Conservation (phyloP, 2,113 vertebrate species). For the Cygnus buccinator region DNA sequence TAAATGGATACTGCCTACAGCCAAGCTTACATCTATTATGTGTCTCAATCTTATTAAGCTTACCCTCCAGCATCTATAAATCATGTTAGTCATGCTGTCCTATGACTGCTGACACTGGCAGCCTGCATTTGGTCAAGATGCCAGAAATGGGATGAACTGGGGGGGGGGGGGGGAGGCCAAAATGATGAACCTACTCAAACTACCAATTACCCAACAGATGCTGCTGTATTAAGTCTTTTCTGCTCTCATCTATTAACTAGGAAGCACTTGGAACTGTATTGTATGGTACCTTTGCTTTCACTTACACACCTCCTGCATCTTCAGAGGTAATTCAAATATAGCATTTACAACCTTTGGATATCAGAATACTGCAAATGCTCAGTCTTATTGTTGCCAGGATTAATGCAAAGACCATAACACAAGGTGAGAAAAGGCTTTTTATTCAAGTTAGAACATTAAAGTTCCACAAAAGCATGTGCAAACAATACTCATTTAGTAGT, state of each 20-base stretch:
- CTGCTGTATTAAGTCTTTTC: not conserved
- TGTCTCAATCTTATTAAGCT: not conserved
- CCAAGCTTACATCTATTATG: not conserved
- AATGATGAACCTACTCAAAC: not conserved
- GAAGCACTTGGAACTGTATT: not conserved
- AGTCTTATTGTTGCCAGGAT: not conserved
- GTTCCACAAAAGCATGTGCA: not conserved
- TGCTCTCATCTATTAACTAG: not conserved
- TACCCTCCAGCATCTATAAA: not conserved
- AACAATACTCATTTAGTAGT: not conserved
- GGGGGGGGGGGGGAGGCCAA: too few relatives aligned
- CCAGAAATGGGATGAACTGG: not conserved
- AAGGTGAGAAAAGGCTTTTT: not conserved
- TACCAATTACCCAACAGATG: not conserved
- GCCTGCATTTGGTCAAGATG: not conserved
- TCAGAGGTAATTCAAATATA: not conserved
- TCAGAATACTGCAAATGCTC: not conserved
- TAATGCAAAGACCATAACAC: not conserved
- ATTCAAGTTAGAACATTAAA: not conserved
- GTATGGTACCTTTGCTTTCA: not conserved
- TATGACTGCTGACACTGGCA: not conserved
- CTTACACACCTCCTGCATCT: not conserved
- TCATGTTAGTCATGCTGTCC: not conserved
- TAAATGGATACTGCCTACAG: not conserved
- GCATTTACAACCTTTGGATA: not conserved